phyloP scores from a whole-genome alignment of 92 coral and sea anemone species.

The Epizoanthus stellaris region DNA sequence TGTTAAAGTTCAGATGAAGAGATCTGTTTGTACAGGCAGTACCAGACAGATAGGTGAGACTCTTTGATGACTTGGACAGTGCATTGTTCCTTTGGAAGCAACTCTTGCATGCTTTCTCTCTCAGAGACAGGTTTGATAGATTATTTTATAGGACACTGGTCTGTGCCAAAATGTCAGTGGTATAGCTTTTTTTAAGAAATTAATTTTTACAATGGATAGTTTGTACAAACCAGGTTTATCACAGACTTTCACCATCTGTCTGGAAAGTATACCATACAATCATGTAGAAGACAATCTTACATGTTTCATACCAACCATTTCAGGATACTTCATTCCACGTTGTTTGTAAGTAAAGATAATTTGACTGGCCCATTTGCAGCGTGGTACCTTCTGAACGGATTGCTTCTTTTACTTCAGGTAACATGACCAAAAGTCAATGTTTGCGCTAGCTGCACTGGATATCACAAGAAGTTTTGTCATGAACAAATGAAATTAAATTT shows the following conservation, averaged over 20 bases:
- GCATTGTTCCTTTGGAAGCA: neutral
- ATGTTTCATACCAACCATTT: constrained; percentile 33
- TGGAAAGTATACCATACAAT: neutral
- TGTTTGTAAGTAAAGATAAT: constrained; percentile 37
- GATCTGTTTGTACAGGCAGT: constrained; percentile 34
- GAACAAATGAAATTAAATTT: neutral
- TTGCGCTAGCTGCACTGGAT: constrained; percentile 39
- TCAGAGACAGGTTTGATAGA: neutral
- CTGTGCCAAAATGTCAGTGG: too few relatives aligned
- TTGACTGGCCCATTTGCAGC: constrained; percentile 23
- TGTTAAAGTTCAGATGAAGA: constrained; percentile 19
- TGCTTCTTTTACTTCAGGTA: constrained; percentile 44
- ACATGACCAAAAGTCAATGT: constrained; percentile 37
- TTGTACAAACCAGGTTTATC: constrained; percentile 3
- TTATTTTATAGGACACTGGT: too few relatives aligned
- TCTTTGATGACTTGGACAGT: constrained; percentile 1
- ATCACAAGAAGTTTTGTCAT: constrained; percentile 13
- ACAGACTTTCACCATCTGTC: constrained; percentile 19
- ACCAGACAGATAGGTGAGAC: constrained; percentile 12
- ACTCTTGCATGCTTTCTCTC: neutral
- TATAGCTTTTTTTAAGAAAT: neutral
- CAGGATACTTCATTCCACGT: constrained; percentile 42
- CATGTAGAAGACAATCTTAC: constrained; percentile 14
- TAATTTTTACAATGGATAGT: neutral
- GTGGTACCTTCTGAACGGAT: constrained; percentile 49